Conservation (phyloP, 2,113 vertebrate genomes). For the Cyanoderma ruficeps region DNA sequence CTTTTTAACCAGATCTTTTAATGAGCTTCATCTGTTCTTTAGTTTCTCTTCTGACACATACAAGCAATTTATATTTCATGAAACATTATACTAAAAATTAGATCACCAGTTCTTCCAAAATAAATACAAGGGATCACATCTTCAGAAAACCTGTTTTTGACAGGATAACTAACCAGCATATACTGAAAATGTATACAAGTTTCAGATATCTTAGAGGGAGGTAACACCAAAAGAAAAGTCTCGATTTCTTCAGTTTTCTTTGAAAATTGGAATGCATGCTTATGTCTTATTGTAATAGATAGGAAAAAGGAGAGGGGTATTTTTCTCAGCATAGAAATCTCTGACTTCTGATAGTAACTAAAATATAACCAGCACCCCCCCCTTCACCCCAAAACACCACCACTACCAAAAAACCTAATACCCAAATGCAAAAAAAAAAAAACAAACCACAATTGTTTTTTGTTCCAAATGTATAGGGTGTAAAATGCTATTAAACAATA, state of each 20-base stretch:
- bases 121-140: background rate
- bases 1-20: background rate
- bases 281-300: background rate
- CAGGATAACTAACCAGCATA: background rate
- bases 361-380: background rate
- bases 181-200: background rate
- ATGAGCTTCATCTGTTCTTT: background rate
- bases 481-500: background rate
- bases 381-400: background rate
- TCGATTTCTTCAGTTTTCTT: background rate
- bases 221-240: background rate
- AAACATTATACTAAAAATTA: background rate
- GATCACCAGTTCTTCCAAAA: background rate
- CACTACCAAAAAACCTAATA: background rate
- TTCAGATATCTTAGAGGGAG: background rate
- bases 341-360: background rate
- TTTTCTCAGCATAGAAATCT: background rate
- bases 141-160: background rate
- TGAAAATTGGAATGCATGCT: background rate
- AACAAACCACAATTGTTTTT: background rate
- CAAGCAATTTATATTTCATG: background rate
- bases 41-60: background rate
- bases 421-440: accelerated
- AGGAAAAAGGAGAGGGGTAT: background rate
- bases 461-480: background rate